A percentile compares a stretch with the other conserved stretches of the same genome.
phyloP scores from a whole-genome alignment of 2,113 vertebrate species.

The Myotis lucifugus region DNA sequence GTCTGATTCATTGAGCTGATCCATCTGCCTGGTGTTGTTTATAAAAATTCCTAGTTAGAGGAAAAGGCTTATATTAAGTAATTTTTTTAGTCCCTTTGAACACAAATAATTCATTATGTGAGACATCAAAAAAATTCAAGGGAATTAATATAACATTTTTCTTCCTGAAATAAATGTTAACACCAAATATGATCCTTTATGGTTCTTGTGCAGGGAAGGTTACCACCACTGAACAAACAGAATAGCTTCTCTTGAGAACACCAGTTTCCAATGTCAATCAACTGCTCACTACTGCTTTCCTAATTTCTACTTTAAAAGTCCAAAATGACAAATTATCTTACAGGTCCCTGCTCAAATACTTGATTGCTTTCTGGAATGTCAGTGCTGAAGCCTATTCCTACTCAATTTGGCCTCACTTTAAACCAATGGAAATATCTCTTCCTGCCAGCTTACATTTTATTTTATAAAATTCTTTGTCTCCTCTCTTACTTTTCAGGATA shows the following conservation, averaged over 20 bases:
- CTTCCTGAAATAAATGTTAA: slow-evolving; percentile 25
- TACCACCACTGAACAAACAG: slow-evolving; percentile 41
- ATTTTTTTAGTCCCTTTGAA: not conserved
- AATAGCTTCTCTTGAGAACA: slow-evolving; percentile 37
- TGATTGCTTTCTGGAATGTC: slow-evolving; percentile 64
- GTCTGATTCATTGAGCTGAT: not conserved
- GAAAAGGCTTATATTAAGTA: not conserved
- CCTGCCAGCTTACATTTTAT: slow-evolving; percentile 26
- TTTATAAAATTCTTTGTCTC: slow-evolving; percentile 37
- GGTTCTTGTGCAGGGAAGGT: slow-evolving; percentile 2
- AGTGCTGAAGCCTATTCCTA: not conserved
- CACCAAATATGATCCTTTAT: slow-evolving; percentile 25
- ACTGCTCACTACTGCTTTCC: slow-evolving; percentile 41
- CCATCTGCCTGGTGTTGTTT: not conserved
- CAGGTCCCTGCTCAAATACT: slow-evolving; percentile 53
- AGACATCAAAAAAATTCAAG: not conserved
- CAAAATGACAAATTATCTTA: slow-evolving; percentile 69
- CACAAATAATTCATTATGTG: not conserved
- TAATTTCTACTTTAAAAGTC: slow-evolving; percentile 61
- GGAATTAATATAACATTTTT: slow-evolving; percentile 40
- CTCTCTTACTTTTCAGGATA: slow-evolving; percentile 33
- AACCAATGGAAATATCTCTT: slow-evolving; percentile 56
- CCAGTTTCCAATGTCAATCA: slow-evolving; percentile 50
- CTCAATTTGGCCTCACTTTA: slow-evolving; percentile 55
- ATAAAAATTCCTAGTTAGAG: not conserved